Percentiles rank a stretch among this genome's conserved stretches.
Conservation (phyloP, 1,140 invertebrate species). For the Pectinophora gossypiella region DNA sequence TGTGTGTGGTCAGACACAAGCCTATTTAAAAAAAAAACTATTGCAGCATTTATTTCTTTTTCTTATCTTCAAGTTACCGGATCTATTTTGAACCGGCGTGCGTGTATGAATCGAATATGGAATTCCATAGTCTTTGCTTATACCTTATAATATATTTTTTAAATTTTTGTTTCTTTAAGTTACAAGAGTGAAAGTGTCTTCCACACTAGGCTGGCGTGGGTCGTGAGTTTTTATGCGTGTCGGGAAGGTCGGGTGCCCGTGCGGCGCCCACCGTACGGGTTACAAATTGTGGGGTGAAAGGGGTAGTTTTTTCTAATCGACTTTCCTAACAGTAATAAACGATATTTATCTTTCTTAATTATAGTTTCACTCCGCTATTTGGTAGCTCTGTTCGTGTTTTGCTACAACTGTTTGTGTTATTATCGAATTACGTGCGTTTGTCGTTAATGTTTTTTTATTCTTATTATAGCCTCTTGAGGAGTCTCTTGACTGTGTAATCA, state of each 20-base stretch:
- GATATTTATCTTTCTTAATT: conserved; percentile 76
- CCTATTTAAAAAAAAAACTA: too few relatives aligned
- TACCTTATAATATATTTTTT: too few relatives aligned
- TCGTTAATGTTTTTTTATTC: conserved; percentile 35
- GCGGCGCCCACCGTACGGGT: conserved; percentile 68
- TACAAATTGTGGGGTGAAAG: conserved; percentile 75
- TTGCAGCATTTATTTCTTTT: too few relatives aligned
- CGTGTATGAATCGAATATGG: too few relatives aligned
- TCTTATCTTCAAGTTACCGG: too few relatives aligned
- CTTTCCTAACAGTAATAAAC: conserved; percentile 75
- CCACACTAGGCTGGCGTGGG: conserved; percentile 1
- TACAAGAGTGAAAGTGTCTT: background rate
- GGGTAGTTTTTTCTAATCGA: conserved; percentile 75
- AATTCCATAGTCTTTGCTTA: too few relatives aligned
- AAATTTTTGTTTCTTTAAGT: too few relatives aligned
- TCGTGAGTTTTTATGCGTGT: conserved; percentile 60
- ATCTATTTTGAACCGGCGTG: too few relatives aligned
- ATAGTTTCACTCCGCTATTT: conserved; percentile 67
- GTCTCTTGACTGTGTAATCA: background rate
- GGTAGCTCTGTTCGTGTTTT: conserved; percentile 66
- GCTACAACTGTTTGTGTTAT: conserved; percentile 55
- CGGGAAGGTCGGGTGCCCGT: conserved; percentile 21
- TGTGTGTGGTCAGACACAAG: too few relatives aligned
- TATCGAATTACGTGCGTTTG: conserved; percentile 67
- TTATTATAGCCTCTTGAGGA: conserved; percentile 13